Conservation (phyloP, 2,113 vertebrate species). For the Hepsetus odoe region DNA sequence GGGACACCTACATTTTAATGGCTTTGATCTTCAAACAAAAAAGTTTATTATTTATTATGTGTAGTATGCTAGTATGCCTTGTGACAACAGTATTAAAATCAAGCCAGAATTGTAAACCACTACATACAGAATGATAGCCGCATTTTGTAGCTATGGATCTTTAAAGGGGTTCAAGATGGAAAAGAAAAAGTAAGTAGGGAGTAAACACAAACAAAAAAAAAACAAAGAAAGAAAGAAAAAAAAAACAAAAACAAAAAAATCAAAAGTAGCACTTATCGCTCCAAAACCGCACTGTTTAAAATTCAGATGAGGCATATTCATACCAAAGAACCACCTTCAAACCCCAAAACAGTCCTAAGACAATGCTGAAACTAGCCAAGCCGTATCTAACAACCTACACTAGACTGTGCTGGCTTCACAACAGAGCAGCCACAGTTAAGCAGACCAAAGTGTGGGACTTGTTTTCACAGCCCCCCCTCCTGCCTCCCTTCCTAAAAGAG, state of each 20-base stretch:
- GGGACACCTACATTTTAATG: too few relatives aligned
- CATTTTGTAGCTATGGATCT: conserved; percentile 36
- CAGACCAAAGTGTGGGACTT: conserved; percentile 70
- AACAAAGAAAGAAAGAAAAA: not conserved
- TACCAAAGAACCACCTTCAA: conserved; percentile 33
- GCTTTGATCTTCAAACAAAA: conserved; percentile 3
- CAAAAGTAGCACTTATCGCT: conserved; percentile 47
- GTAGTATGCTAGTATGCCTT: not conserved
- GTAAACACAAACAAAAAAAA: not conserved
- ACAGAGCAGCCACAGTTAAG: conserved; percentile 72
- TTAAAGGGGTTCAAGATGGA: conserved; percentile 29
- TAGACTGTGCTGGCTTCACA: conserved; percentile 64
- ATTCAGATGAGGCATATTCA: conserved; percentile 38
- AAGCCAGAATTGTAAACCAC: conserved; percentile 15
- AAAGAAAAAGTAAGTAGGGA: not conserved
- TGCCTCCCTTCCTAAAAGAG: conserved; percentile 64
- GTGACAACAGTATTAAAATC: conserved; percentile 26
- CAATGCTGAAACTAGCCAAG: conserved; percentile 71
- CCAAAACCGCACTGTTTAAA: conserved; percentile 47
- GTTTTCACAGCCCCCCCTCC: conserved; percentile 65
- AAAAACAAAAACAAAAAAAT: not conserved
- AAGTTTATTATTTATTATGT: not conserved
- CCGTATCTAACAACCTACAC: conserved; percentile 59
- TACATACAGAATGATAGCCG: conserved; percentile 33
- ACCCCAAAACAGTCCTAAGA: conserved; percentile 49